These are phyloP conservation scores for Hydriomena furcata DNA, from an alignment of 2,888 invertebrate genomes.

Conservation along the genomic window DNA sequence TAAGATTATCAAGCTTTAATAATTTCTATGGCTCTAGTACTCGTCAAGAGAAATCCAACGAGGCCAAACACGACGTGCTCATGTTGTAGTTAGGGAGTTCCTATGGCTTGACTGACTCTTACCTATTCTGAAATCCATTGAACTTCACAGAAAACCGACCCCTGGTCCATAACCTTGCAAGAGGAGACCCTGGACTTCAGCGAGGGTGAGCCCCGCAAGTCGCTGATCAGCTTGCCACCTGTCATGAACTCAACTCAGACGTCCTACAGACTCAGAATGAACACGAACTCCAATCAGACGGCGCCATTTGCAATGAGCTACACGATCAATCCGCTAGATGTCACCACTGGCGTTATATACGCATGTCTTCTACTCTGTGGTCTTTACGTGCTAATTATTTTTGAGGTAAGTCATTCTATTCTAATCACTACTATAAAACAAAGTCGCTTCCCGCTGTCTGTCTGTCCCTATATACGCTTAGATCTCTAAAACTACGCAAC, in stretches of 20 bases:
- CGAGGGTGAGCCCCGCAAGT: constrained; percentile 69
- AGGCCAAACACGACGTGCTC: too few species aligned
- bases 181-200: constrained; percentile 84
- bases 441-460: too few species aligned
- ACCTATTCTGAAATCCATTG: not conserved
- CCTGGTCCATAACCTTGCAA: constrained; percentile 85
- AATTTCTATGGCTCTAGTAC: too few species aligned
- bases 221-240: constrained; percentile 58
- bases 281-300: constrained; percentile 45
- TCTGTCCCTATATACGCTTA: too few species aligned
- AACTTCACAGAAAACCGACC: constrained; percentile 67
- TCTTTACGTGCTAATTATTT: constrained; percentile 92
- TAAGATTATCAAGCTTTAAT: too few species aligned
- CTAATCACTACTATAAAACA: too few species aligned
- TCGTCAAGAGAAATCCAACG: too few species aligned
- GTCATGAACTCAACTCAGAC: constrained; percentile 33
- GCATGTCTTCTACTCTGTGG: constrained; percentile 88
- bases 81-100: too few species aligned
- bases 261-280: constrained; percentile 48
- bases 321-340: constrained; percentile 85
- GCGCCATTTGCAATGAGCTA: constrained; percentile 73
- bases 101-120: too few species aligned
- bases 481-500: too few species aligned
- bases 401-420: constrained; percentile 91
- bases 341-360: constrained; percentile 87